Conservation (phyloP, 2,113 vertebrate genomes). For the Vidua macroura region DNA sequence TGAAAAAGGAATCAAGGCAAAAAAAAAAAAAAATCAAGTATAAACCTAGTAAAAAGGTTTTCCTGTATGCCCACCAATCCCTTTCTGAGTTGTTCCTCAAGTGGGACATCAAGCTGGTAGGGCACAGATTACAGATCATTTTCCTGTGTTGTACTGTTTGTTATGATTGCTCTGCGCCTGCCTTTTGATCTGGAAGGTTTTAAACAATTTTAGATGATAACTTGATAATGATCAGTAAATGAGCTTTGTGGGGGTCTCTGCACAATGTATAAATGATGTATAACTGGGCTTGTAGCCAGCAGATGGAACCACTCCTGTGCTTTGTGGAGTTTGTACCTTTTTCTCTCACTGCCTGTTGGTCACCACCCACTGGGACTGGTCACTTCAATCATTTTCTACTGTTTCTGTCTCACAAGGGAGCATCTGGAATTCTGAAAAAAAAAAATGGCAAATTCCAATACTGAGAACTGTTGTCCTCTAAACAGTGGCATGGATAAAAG, state of each 20-base stretch:
- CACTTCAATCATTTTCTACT: neutral
- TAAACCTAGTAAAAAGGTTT: neutral
- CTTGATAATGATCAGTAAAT: neutral
- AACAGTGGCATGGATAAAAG: neutral
- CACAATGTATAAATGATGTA: neutral
- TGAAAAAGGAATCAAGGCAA: neutral
- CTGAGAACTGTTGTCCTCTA: neutral
- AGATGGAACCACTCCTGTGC: neutral
- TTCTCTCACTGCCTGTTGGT: neutral
- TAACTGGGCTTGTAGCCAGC: neutral
- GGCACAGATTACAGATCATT: neutral
- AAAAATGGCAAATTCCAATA: neutral
- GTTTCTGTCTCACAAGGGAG: neutral
- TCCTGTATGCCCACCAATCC: rapidly evolving
- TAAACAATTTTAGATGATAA: neutral
- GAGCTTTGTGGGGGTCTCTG: neutral
- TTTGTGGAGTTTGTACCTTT: neutral
- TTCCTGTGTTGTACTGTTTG: neutral
- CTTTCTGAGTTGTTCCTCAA: neutral
- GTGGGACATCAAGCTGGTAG: neutral
- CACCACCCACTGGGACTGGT: neutral
- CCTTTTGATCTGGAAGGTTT: neutral
- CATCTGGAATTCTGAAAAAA: neutral
- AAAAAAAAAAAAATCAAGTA: neutral
- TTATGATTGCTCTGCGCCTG: neutral